Percentiles rank a stretch among this genome's conserved stretches.
Conservation (phyloP, 2,113 vertebrate species). For the Climacteris rufus region DNA sequence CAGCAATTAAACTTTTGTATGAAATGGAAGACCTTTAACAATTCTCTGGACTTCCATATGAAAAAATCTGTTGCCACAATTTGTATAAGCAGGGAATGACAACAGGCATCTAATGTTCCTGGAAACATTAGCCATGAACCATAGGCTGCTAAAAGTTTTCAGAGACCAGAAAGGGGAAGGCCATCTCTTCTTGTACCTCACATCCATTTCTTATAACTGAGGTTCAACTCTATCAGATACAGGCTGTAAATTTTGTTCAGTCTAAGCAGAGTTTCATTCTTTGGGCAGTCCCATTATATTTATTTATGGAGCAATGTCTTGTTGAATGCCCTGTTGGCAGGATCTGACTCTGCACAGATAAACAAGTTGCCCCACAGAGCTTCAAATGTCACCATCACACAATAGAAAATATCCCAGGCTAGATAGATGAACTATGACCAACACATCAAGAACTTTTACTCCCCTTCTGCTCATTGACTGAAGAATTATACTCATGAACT, state of each 20-base stretch:
- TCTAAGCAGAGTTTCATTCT: not conserved
- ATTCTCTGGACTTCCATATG: not conserved
- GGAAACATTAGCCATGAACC: not conserved
- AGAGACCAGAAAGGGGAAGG: not conserved
- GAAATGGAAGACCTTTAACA: not conserved
- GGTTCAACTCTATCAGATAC: not conserved
- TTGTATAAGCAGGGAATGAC: not conserved
- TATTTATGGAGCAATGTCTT: not conserved
- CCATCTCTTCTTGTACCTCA: not conserved
- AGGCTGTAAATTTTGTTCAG: not conserved
- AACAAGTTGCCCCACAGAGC: not conserved
- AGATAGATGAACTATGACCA: not conserved
- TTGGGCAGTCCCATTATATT: not conserved
- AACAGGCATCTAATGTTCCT: not conserved
- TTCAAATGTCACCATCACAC: not conserved
- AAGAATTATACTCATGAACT: constrained; percentile 18
- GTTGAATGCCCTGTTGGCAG: not conserved
- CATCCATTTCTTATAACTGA: not conserved
- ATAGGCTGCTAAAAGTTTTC: not conserved
- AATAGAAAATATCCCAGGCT: not conserved
- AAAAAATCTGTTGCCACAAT: not conserved
- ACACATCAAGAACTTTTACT: not conserved
- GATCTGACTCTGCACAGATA: not conserved
- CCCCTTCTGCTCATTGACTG: not conserved
- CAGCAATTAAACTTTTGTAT: not conserved